Evolutionary conservation across 2,113 vertebrate genomes (phyloP), one percentile per base, ranked within the genome.

Genomic region (Pelecanus crispus): DNA sequence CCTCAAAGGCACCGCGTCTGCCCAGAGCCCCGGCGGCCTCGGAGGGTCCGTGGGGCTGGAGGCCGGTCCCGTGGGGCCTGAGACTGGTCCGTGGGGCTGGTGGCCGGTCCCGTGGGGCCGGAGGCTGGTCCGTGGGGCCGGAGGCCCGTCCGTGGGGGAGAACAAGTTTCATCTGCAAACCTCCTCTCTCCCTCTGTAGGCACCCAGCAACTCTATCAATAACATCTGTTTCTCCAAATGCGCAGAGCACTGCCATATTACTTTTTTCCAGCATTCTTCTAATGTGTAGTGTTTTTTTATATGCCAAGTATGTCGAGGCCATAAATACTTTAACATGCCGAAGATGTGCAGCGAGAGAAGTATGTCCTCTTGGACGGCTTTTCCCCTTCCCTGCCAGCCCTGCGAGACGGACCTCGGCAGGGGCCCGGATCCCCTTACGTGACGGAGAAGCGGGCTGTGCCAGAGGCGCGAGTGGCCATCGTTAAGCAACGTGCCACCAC

Each of bases 181-280:
- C 47, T 88, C 21, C 44, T 32, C 47, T 25, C 20, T 61, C 9
- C 29, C 24, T 67, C 55, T 3, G 15, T 21, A 32, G 81, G 71
- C 66, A 56, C 81, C 44, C 56, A 2, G 79, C 61, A 31, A 6
- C 47, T 31, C 17, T 25, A 32, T 56, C 62, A 9, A 1, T n/a
- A 65, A 65, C 86, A 73, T 80, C 91, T 96, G 91, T 47, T 83
- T n/a, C 86, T 93, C 63, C 16, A 13, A 38, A 29, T 13, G 58
- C 11, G 28, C 9, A 0, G 19, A 26, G 32, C 2, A 0, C 53
- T 92, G 80, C 91, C 40, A 2, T 50, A 66, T 75, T 65, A 9
- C 53, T 66, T 94, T 88, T 92, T 95, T 92, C 88, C 95, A 94
- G 80, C 89, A 67, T 95, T 96, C 83, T 74, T 91, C 86, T 70